Base-by-base conservation (phyloP, 2,888 invertebrate genomes). In the Pyrochroa serraticornis region DNA sequence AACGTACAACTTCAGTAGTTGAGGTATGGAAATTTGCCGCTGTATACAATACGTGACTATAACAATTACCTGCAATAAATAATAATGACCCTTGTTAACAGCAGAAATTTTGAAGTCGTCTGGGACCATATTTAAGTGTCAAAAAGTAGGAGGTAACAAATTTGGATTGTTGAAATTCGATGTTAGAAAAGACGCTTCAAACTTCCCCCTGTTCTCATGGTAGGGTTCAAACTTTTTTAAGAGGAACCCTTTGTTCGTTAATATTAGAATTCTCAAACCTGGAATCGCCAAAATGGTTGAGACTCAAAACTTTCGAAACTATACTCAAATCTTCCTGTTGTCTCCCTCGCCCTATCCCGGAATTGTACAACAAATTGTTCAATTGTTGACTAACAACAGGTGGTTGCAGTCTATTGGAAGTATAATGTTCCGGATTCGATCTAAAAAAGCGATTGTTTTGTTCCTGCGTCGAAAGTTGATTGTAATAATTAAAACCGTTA, bases 281-380 rank as follows among this genome's bases (percentile, higher is more conserved):
- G 32, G 44, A 52, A 39, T 64, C 57, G 22, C 82, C 72, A n/a
- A 74, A 63, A 70, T 91, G 91, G 77, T 92, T 91, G 51, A 92
- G 79, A 6, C 92, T 90, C 69, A 92, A 79, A 58, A 92, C 89
- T 80, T 92, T 92, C 41, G 90, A 88, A 33, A 92, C 90, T 70
- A 92, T 89, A 74, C 89, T 91, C 46, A 92, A 80, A 77, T 92
- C 92, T 74, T 91, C 91, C 53, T 86, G 85, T 65, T 85, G 83
- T 38, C 81, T 81, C 30, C 77, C 78, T 30, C 68, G 58, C 37
- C 86, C 85, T 36, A 90, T 82, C 33, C 89, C 89, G 44, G 87
- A 87, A 74, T 88, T 87, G 45, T 82, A 82, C 10, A 90, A 75
- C 39, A 90, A 78, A 65, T 85, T 85, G 69, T 87, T 87, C 42